Percentiles rank a stretch among this genome's conserved stretches.
Evolutionary conservation across 1,140 invertebrate genomes (phyloP).

Genomic region (Temnothorax longispinosus): DNA sequence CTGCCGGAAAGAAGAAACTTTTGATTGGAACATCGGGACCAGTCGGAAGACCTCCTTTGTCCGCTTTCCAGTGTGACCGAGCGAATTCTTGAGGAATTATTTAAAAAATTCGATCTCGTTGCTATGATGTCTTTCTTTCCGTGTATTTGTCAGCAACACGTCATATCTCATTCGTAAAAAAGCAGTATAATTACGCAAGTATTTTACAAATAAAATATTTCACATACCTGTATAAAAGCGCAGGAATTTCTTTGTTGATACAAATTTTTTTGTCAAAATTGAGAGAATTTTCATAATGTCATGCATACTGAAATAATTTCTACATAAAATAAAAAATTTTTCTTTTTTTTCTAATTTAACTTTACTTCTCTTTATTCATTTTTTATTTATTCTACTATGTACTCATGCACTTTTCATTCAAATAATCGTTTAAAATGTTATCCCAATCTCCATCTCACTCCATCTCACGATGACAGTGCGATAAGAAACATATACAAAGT

Average conservation of each 20-base stretch:
- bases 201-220: not conserved
- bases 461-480: not conserved
- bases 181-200: not conserved
- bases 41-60: constrained; percentile 64
- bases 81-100: constrained; percentile 60
- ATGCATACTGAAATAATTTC: not conserved
- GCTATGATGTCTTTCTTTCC: not conserved
- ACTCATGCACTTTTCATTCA: not conserved
- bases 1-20: constrained; percentile 65
- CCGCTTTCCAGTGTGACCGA: constrained; percentile 41
- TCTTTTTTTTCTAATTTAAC: not conserved
- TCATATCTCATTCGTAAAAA: not conserved
- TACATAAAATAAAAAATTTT: not conserved
- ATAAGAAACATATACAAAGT: not conserved
- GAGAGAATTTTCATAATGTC: not conserved
- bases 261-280: not conserved
- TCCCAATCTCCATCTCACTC: not conserved
- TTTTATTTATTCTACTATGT: not conserved
- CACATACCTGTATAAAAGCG: not conserved
- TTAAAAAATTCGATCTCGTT: not conserved
- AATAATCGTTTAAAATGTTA: constrained; percentile 7
- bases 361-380: not conserved
- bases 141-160: not conserved
- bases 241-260: not conserved
- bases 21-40: constrained; percentile 68